Base-by-base conservation (phyloP, 35 echinoderm and acorn worm genomes). In the Acanthaster planci region DNA sequence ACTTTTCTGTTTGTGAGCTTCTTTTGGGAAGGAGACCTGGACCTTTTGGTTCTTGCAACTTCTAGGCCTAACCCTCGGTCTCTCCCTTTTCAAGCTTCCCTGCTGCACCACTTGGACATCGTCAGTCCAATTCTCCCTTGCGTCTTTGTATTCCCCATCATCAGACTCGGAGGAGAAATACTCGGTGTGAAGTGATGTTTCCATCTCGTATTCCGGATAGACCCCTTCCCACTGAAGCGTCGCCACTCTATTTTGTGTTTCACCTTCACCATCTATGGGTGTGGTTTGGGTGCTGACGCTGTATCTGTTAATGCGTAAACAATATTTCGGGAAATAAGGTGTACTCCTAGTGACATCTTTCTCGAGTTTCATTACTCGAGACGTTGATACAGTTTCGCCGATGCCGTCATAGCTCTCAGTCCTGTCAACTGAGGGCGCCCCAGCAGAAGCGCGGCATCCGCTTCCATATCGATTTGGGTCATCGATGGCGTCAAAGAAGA, bases 101-200 rank as follows among this genome's bases (percentile, higher is more conserved):
- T 72, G 21, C 12, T 31, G 16, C 14, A 1, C 10, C 26, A 72
- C 5, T 72, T 26, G 26, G 22, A 0, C 21, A 36, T 72, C 12
- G 4, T 47, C 64, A 2, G 64, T 29, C 64, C 3, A 34, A 29
- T 26, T 72, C 15, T 72, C 64, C 64, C 3, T 6, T 21, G 64
- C 64, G 34, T 72, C 64, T 72, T 72, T 26, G 64, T 72, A 72
- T 47, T 47, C 42, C 26, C 14, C 64, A 26, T 72, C 64, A 72
- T n/a, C n/a, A n/a, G n/a, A n/a, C n/a, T n/a, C n/a, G n/a, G n/a
- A n/a, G n/a, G 64, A 72, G 0, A 26, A 35, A 1, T 0, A 27
- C 64, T 31, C 26, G 30, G 14, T 19, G 30, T 72, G 64, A 12
- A 47, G 42, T 12, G n/a, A n/a, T n/a, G 12, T 47, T 47, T 47